phyloP scores from a whole-genome alignment of 2,888 invertebrate genomes.

The Periphyllus acericola region DNA sequence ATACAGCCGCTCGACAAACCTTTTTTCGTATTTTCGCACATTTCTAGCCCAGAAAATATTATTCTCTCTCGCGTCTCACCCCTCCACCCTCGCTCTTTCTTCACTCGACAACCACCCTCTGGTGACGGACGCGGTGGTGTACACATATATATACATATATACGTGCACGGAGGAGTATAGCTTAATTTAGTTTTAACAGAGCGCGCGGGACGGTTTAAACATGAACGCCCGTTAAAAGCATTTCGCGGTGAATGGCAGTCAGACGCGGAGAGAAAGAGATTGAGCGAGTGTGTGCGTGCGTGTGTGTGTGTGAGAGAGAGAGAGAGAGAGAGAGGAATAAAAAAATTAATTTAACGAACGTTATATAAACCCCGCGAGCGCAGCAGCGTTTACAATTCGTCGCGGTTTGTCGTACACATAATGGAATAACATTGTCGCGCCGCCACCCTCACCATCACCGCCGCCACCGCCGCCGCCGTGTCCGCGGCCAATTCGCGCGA shows the following conservation, averaged over 20 bases:
- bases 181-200: constrained; percentile 56
- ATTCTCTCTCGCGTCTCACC: neutral
- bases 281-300: neutral
- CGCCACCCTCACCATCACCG: neutral
- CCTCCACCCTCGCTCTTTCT: neutral
- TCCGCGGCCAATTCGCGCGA: constrained; percentile 24
- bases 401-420: constrained; percentile 45
- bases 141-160: neutral
- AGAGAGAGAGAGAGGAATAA: neutral
- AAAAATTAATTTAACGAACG: constrained; percentile 45
- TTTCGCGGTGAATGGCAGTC: constrained; percentile 39
- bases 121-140: neutral
- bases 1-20: constrained; percentile 55
- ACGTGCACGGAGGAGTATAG: neutral
- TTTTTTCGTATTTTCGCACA: constrained; percentile 37
- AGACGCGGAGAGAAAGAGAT: neutral
- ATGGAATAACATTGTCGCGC: constrained; percentile 47
- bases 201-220: constrained; percentile 32
- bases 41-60: constrained; percentile 45
- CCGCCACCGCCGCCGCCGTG: neutral
- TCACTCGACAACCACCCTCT: neutral
- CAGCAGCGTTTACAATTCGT: constrained; percentile 45
- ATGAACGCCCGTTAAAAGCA: constrained; percentile 56
- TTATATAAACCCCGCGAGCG: neutral
- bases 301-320: neutral